Percentiles rank a stretch among this genome's conserved stretches.
These are phyloP conservation scores for Sylvia borin DNA, from an alignment of 2,797 vertebrate species.

Conservation along the genomic window DNA sequence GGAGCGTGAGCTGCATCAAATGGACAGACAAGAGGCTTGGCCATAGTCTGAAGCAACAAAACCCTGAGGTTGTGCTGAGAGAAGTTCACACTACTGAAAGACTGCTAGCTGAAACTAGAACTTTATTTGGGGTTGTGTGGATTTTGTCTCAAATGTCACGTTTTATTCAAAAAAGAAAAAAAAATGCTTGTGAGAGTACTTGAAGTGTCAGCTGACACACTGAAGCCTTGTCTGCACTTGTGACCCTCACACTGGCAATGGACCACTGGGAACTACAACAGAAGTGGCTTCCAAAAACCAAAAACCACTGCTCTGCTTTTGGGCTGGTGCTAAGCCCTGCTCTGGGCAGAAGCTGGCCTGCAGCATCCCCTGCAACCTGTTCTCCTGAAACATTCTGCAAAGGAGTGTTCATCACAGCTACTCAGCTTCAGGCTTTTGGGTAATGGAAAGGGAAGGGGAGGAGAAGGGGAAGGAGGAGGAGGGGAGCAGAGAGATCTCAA, in stretches of 20 bases:
- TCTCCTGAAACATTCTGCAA: neutral
- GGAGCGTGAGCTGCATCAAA: accelerated
- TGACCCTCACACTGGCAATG: neutral
- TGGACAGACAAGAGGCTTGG: neutral
- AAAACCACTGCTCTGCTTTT: neutral
- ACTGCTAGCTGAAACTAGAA: neutral
- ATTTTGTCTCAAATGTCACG: neutral
- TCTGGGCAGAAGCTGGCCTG: neutral
- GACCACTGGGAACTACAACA: neutral
- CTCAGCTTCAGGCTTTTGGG: neutral
- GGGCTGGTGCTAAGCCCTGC: neutral
- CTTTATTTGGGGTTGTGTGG: neutral
- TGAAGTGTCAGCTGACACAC: neutral
- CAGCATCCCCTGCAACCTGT: neutral
- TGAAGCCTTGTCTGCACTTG: neutral
- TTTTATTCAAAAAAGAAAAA: neutral
- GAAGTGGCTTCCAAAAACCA: neutral
- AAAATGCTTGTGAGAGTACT: neutral
- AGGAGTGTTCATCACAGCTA: neutral
- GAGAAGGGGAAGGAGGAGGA: neutral
- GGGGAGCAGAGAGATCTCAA: neutral
- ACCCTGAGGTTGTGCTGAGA: neutral
- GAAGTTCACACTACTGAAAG: neutral
- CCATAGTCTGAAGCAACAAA: neutral
- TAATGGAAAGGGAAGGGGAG: neutral